A percentile compares a stretch with the other conserved stretches of the same genome.
Evolutionary conservation across 2,113 vertebrate species (phyloP).

Genomic region (Atlantisia rogersi): DNA sequence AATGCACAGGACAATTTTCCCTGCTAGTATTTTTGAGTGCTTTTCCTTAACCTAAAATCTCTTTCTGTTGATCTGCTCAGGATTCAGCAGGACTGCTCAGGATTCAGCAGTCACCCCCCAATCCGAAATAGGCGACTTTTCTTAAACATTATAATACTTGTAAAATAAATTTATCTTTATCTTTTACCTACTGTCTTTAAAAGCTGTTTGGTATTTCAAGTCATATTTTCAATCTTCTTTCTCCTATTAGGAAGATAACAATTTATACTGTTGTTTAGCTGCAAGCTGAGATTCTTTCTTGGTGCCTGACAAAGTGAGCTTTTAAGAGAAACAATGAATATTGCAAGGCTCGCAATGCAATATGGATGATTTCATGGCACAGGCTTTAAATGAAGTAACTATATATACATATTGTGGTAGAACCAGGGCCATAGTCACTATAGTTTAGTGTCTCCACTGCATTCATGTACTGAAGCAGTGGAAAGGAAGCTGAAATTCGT

Average conservation of each 20-base stretch:
- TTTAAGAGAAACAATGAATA: background rate
- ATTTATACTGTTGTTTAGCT: background rate
- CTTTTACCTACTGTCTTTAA: background rate
- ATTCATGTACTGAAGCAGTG: background rate
- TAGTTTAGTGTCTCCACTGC: background rate
- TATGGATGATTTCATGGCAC: accelerated
- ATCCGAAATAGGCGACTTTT: background rate
- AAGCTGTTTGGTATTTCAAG: background rate
- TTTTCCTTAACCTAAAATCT: background rate
- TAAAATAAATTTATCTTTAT: background rate
- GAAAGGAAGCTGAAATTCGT: background rate
- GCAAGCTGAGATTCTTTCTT: background rate
- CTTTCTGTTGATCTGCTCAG: background rate
- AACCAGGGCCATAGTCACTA: background rate
- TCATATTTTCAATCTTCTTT: background rate
- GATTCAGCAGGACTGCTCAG: background rate
- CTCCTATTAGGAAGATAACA: background rate
- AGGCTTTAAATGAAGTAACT: background rate
- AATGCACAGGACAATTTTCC: background rate
- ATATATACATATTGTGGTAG: background rate
- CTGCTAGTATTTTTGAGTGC: background rate
- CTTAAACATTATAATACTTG: background rate
- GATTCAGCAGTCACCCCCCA: background rate
- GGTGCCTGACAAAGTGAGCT: background rate
- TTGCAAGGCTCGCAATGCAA: background rate